phyloP scores from a whole-genome alignment of 2,113 vertebrate species.

The Micronycteris hirsuta region DNA sequence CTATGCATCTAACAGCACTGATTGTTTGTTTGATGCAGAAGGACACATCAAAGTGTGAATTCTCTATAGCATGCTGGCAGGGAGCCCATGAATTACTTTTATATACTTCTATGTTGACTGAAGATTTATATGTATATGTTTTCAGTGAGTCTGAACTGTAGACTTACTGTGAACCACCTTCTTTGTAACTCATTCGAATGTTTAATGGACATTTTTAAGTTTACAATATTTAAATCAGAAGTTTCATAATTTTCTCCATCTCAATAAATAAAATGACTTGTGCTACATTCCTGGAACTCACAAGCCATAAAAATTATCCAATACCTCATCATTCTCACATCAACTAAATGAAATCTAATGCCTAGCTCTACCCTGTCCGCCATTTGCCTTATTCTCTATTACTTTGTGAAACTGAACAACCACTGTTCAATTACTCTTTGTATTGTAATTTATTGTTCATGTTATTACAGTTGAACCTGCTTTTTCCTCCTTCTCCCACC shows the following conservation, averaged over 20 bases:
- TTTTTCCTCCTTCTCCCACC: too few relatives aligned
- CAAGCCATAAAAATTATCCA: neutral
- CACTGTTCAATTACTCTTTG: neutral
- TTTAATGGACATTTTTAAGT: neutral
- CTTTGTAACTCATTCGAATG: neutral
- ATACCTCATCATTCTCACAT: neutral
- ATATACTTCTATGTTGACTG: neutral
- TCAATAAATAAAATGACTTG: neutral
- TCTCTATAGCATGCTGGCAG: neutral
- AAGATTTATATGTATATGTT: slow-evolving; percentile 1
- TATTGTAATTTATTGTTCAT: too few relatives aligned
- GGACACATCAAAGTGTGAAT: neutral
- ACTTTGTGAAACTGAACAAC: neutral
- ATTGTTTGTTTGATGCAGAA: neutral
- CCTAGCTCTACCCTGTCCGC: neutral
- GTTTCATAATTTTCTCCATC: neutral
- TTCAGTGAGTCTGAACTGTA: slow-evolving; percentile 14
- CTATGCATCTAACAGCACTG: neutral
- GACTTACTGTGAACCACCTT: neutral
- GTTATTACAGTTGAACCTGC: too few relatives aligned
- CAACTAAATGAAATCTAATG: neutral
- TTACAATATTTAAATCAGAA: neutral
- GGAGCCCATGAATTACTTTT: neutral
- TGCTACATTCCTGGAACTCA: neutral
- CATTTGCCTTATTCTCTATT: neutral